Evolutionary conservation across 35 echinoderm and acorn worm genomes (phyloP), one percentile per base, ranked within the genome.

Genomic region (Patiria miniata): DNA sequence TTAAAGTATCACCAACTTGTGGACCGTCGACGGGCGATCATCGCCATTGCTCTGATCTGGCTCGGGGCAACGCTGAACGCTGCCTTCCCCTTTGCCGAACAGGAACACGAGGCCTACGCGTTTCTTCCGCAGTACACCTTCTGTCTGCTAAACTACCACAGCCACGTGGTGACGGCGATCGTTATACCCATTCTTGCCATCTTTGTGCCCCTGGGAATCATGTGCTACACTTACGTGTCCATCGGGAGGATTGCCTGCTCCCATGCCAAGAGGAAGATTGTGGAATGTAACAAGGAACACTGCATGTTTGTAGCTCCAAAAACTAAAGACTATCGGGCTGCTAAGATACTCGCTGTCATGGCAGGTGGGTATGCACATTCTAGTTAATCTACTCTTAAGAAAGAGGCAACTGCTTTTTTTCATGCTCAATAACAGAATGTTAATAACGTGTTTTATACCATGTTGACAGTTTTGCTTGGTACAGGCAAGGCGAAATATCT

Each of bases 281-380:
- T 97, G 6, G 83, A 90, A 40, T 97, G 95, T 38, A 91, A 93
- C 40, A 88, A 93, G 36, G 95, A 97, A 19, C 92, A 97, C 78
- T 97, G 95, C 84, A 89, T 85, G 37, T 97, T 93, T 88, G 95
- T 97, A 0, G 34, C 95, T 19, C 91, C 91, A 14, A 97, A 93
- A 37, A 93, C 89, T 47, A 93, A 93, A 73, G 95, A 97, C 37
- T 93, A 93, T 61, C 68, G 91, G 60, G 95, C 95, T 79, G 91
- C 91, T 36, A 97, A 93, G 82, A 91, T 97, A 77, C 84, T 97
- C 1, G 91, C 91, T 16, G 36, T 86, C 32, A 61, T 97, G 60
- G 87, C 95, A 86, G 91, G 95, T 97, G 73, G 78, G 94, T 60
- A 78, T 47, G 4, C 12, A 47, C 42, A 6, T 47, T 47, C 42